A percentile compares a stretch with the other conserved stretches of the same genome.
Conservation (phyloP, 2,797 vertebrate genomes). For the Manis crassicaudata region DNA sequence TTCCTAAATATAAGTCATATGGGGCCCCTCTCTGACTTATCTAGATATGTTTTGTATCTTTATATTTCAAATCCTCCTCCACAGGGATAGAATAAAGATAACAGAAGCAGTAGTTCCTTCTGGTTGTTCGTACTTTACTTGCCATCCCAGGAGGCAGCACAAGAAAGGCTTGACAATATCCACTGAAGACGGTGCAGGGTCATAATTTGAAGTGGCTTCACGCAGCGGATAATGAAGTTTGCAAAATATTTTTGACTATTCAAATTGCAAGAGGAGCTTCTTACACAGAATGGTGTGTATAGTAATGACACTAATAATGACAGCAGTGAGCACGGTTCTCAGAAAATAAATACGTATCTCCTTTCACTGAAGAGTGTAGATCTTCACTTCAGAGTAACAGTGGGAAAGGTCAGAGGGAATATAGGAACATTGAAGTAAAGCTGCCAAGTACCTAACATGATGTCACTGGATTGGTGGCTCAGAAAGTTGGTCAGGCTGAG, state of each 20-base stretch:
- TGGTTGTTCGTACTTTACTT: background rate
- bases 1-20: background rate
- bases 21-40: background rate
- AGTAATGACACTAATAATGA: constrained; percentile 15
- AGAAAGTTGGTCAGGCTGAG: background rate
- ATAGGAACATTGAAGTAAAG: background rate
- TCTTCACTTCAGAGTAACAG: background rate
- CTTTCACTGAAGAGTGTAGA: background rate
- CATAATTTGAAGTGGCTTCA: background rate
- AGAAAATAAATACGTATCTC: background rate
- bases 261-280: background rate
- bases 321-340: background rate
- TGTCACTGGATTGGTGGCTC: background rate
- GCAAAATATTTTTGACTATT: background rate
- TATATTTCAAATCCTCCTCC: background rate
- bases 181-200: background rate
- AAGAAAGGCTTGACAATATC: background rate
- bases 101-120: background rate
- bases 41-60: background rate
- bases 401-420: background rate
- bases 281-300: background rate
- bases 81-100: background rate
- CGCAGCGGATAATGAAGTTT: constrained; percentile 18
- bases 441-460: background rate
- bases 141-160: background rate